Conservation (phyloP, 2,113 vertebrate species). For the Hoplias malabaricus region DNA sequence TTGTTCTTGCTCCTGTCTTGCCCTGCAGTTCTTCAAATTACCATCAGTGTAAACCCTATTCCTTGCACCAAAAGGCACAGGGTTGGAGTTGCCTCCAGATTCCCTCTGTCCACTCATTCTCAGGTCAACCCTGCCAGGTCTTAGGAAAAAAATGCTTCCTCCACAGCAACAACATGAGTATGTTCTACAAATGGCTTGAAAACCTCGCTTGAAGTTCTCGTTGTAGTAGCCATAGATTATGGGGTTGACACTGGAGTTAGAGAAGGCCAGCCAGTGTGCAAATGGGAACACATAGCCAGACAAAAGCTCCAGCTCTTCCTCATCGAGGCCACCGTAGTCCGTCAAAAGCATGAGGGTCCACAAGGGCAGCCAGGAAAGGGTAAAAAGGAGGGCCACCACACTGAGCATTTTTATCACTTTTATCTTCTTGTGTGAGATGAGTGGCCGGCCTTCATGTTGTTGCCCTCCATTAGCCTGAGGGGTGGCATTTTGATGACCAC, state of each 20-base stretch:
- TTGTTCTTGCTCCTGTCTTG: constrained; percentile 43
- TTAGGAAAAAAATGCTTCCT: constrained; percentile 32
- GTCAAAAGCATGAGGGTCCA: constrained; percentile 80
- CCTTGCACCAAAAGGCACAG: constrained; percentile 54
- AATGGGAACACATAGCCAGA: constrained; percentile 78
- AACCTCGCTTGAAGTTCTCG: constrained; percentile 79
- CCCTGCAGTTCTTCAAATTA: constrained; percentile 47
- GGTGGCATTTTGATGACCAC: neutral
- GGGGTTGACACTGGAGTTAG: constrained; percentile 80
- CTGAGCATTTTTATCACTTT: constrained; percentile 81
- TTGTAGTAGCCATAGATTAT: constrained; percentile 84
- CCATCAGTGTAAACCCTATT: constrained; percentile 69
- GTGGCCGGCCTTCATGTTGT: constrained; percentile 49
- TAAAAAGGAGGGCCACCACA: constrained; percentile 77
- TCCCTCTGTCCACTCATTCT: constrained; percentile 44
- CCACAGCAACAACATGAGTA: constrained; percentile 48
- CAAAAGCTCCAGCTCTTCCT: constrained; percentile 69
- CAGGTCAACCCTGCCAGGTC: constrained; percentile 34
- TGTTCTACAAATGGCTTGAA: constrained; percentile 68
- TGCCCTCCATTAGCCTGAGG: constrained; percentile 21
- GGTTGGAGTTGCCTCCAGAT: constrained; percentile 46
- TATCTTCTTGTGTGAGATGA: constrained; percentile 74
- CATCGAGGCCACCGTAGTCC: constrained; percentile 70
- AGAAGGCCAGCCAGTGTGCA: constrained; percentile 81
- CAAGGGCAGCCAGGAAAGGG: constrained; percentile 79